Evolutionary conservation across 2,888 invertebrate genomes (phyloP), one percentile per base, ranked within the genome.

Genomic region (Metellina segmentata): DNA sequence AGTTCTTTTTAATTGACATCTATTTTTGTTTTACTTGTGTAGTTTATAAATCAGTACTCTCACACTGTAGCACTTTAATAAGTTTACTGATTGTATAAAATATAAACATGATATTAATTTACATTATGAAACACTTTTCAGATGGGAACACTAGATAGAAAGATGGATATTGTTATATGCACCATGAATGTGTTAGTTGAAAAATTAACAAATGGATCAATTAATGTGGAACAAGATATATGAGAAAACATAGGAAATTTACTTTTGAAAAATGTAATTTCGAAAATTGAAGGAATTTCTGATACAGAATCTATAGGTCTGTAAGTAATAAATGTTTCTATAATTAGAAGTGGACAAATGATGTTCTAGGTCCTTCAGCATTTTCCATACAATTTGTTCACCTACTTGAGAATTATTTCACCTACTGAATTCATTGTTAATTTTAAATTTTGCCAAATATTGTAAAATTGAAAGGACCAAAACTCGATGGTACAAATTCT

Each of bases 181-280:
- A 79, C 83, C n/a, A 20, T 92, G 48, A 92, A 89, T 74, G n/a
- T 89, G 74, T 74, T 92, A 69, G 69, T 88, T 48, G 91, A 92
- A 70, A 83, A 83, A 52, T 19, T 85, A 13, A 87, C 19, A 13
- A 83, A 20, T 89, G 85, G 74, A 89, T 19, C 83, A 81, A 69
- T 7, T 19, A 82, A 89, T 71, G 52, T 85, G n/a, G 91, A 92
- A 72, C 79, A 83, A 11, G 88, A 92, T 71, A 61, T 92, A 61
- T 92, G 70, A 92, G 51, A 70, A 34, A 34, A 34, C 34, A 34
- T n/a, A n/a, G 4, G 34, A 34, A 34, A 34, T 34, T 34, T 34
- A 34, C 34, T 34, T 34, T 34, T 34, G 34, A 34, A 34, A 34
- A 34, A 34, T 34, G 34, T 34, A 34, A 34, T 34, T 34, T 19